phyloP scores from a whole-genome alignment of 2,888 invertebrate genomes.

The Cerceris rybyensis region DNA sequence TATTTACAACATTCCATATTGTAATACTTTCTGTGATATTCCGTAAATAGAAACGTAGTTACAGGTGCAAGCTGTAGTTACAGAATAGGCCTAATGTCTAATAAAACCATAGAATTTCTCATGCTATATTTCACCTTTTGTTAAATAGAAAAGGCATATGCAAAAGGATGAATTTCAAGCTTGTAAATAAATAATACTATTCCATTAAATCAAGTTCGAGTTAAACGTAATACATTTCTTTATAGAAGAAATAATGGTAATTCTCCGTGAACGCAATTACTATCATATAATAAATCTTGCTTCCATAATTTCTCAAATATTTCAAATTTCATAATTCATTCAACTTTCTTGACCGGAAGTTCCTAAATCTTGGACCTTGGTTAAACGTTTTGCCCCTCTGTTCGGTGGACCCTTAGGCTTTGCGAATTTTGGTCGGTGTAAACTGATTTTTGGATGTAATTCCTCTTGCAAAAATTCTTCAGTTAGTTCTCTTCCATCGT shows the following conservation, averaged over 20 bases:
- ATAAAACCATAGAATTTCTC: slow-evolving; percentile 7
- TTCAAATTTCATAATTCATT: slow-evolving; percentile 15
- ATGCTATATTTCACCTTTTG: not conserved
- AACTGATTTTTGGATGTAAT: slow-evolving; percentile 95
- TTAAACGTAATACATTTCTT: slow-evolving; percentile 7
- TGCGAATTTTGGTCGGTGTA: slow-evolving; percentile 95
- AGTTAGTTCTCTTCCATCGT: slow-evolving; percentile 93
- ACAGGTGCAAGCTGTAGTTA: slow-evolving; percentile 42
- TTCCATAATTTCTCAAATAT: not conserved
- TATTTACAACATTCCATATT: slow-evolving; percentile 35
- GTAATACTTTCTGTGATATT: slow-evolving; percentile 29
- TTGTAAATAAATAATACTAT: slow-evolving; percentile 25
- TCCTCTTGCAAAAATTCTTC: slow-evolving; percentile 96
- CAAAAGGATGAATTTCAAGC: not conserved
- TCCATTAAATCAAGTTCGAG: slow-evolving; percentile 5
- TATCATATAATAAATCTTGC: not conserved
- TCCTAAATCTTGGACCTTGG: slow-evolving; percentile 83
- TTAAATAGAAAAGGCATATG: not conserved
- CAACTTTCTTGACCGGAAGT: slow-evolving; percentile 69
- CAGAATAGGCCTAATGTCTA: slow-evolving; percentile 71
- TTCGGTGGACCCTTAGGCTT: slow-evolving; percentile 98
- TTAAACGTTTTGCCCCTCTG: slow-evolving; percentile 94
- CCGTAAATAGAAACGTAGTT: slow-evolving; percentile 12
- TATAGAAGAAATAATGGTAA: not conserved
- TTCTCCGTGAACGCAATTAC: not conserved